A percentile compares a stretch with the other conserved stretches of the same genome.
phyloP scores from a whole-genome alignment of 2,888 invertebrate genomes.

The Zele albiditarsus region DNA sequence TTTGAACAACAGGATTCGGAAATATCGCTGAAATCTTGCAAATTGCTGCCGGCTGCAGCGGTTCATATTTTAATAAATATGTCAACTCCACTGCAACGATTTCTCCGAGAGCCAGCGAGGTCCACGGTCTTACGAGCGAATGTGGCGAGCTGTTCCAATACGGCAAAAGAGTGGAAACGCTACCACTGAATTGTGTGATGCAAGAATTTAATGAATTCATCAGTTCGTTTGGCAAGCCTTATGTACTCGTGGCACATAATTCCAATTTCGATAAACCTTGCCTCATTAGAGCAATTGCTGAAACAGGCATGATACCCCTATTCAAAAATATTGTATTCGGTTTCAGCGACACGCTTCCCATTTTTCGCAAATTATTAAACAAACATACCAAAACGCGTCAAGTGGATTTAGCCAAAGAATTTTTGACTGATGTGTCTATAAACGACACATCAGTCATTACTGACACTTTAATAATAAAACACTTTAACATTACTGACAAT shows the following conservation, averaged over 20 bases:
- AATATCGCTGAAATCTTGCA: conserved; percentile 42
- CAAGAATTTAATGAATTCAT: conserved; percentile 23
- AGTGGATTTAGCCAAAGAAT: conserved; percentile 5
- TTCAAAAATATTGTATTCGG: conserved; percentile 26
- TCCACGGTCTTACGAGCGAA: conserved; percentile 32
- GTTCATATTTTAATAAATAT: conserved; percentile 41
- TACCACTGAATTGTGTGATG: conserved; percentile 15
- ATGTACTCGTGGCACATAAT: conserved; percentile 38
- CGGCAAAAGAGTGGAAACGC: conserved; percentile 33
- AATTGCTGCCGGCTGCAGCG: conserved; percentile 38
- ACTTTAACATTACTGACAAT: conserved; percentile 22
- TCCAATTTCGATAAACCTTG: conserved; percentile 34
- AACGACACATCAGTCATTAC: too few relatives aligned
- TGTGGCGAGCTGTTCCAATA: conserved; percentile 33
- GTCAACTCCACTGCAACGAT: conserved; percentile 36
- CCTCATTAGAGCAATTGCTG: conserved; percentile 17
- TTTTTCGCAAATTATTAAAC: conserved; percentile 13
- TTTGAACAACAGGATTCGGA: conserved; percentile 41
- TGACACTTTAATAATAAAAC: neutral
- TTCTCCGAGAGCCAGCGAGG: conserved; percentile 27
- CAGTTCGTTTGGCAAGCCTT: neutral
- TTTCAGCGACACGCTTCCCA: conserved; percentile 29
- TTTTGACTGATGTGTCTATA: neutral
- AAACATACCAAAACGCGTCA: neutral
- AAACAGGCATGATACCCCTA: neutral